Evolutionary conservation across 2,888 invertebrate genomes (phyloP).

Genomic region (Carabus problematicus): DNA sequence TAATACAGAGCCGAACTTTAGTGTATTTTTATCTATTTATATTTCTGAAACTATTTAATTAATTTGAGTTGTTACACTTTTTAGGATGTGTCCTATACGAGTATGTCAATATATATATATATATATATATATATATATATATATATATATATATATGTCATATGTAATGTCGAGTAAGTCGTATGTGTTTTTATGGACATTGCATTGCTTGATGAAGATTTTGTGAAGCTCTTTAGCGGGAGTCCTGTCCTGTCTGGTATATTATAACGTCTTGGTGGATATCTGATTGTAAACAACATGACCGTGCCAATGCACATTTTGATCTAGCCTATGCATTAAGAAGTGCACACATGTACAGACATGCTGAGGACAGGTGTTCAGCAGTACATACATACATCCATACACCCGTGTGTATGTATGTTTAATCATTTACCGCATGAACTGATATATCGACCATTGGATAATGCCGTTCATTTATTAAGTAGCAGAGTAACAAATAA

Average conservation of each 20-base stretch:
- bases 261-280: conserved; percentile 7
- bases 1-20: too few species aligned
- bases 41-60: too few species aligned
- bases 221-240: neutral
- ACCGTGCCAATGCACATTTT: conserved; percentile 5
- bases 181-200: too few species aligned
- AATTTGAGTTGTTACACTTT: too few species aligned
- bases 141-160: too few species aligned
- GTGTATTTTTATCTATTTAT: too few species aligned
- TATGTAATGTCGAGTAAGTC: too few species aligned
- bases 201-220: too few species aligned
- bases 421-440: neutral
- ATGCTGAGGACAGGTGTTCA: conserved; percentile 28
- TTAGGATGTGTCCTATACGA: too few species aligned
- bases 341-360: neutral
- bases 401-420: neutral
- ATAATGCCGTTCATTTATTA: conserved; percentile 21
- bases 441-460: conserved; percentile 14
- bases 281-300: conserved; percentile 17
- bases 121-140: too few species aligned
- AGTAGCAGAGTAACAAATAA: conserved; percentile 4
- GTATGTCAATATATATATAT: too few species aligned
- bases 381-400: neutral
- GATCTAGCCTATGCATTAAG: conserved; percentile 20
- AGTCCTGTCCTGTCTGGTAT: neutral